These are phyloP conservation scores for Corydoras sp. DNA, from an alignment of 2,113 vertebrate genomes.

Conservation along the genomic window DNA sequence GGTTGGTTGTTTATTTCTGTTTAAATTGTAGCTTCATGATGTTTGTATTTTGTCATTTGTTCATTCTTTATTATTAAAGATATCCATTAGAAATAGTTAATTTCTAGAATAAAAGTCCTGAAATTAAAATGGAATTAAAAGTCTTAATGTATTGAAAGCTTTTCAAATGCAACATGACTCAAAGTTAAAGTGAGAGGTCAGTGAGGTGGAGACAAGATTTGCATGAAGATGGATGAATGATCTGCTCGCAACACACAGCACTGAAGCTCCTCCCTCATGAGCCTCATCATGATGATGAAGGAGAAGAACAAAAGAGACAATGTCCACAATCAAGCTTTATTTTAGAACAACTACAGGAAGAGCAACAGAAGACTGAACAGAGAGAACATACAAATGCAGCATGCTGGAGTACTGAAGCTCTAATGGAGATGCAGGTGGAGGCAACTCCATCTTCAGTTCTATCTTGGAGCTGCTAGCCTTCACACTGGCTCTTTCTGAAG, in stretches of 20 bases:
- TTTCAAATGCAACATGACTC: no score
- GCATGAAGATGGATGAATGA: no score
- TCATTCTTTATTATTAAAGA: background rate
- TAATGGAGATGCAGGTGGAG: background rate
- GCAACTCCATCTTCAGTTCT: background rate
- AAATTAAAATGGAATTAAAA: no score
- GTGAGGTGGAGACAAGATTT: no score
- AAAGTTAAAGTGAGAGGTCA: no score
- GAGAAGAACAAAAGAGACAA: background rate
- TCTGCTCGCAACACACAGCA: background rate
- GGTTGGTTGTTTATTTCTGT: no score
- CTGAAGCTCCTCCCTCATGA: background rate
- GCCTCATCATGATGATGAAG: background rate
- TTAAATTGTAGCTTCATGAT: no score
- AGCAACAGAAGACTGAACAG: background rate
- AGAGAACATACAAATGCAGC: background rate
- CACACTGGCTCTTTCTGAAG: background rate
- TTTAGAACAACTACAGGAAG: conserved; percentile 5
- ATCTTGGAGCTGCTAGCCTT: background rate
- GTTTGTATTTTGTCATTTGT: no score
- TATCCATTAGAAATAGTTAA: no score
- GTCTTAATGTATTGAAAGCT: no score
- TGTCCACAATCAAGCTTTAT: background rate
- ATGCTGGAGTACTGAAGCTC: background rate
- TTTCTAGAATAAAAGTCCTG: no score